Base-by-base conservation (phyloP, 1,140 invertebrate genomes). In the Zaprionus tsacasi region DNA sequence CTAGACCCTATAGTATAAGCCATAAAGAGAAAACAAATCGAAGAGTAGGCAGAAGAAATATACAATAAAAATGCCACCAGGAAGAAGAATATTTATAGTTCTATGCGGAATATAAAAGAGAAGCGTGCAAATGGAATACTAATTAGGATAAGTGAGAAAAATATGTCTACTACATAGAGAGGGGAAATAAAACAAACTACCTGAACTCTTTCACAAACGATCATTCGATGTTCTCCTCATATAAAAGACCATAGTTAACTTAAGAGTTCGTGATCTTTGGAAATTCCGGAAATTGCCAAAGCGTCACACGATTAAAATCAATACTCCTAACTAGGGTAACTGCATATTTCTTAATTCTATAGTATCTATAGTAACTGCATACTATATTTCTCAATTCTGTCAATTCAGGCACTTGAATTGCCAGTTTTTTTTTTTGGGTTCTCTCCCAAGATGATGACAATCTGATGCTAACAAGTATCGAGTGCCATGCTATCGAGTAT, bases 381-480 rank as follows among this genome's bases (percentile, higher is more conserved):
- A 2, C 21, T 21, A 21, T 21, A 21, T 21, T 21, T 21, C 21
- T 21, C 21, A 21, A 21, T 21, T 21, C 21, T 21, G 21, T 21
- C 21, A 21, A 21, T 21, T 21, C 1, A 21, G 21, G 21, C 21
- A 74, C 71, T 74, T 69, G 71, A 61, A 57, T 69, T 73, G 71
- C 71, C 61, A 4, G 36, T 38, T 38, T 38, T 30, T 60, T 40
- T 59, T 56, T 6, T 30, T 30, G 27, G 27, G 13, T 33, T 35
- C 15, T 56, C 38, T 35, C 33, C 33, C 6, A 35, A 27, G 25
- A n/a, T 55, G n/a, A 55, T n/a, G 52, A 55, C 52, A 55, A 55
- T 27, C 30, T 7, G 27, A 33, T 55, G 25, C n/a, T 50, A 25
- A 50, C 45, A 50, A 50, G 10, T 25, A 50, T 50, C 17, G 45